Evolutionary conservation across 2,113 vertebrate species (phyloP), one percentile per base, ranked within the genome.

Genomic region (Myrmophylax atrothorax): DNA sequence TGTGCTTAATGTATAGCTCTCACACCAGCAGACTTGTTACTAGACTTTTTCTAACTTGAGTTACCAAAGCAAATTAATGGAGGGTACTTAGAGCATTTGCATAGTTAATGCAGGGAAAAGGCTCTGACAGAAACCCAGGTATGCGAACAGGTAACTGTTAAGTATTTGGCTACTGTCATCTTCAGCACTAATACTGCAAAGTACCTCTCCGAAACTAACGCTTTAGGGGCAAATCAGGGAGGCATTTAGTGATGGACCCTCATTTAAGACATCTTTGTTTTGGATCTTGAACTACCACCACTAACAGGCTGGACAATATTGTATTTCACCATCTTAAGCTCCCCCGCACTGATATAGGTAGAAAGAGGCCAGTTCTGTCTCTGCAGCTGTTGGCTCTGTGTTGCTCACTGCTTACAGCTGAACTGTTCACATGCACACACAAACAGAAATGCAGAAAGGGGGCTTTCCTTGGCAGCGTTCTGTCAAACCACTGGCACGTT

Each of bases 51-150:
- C 28, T 3, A 74, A 55, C 7, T 72, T 28, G 14, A 82, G 22
- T 37, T 74, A 73, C 13, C 50, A 84, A 60, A 56, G 52, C 37
- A 90, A 87, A 74, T 56, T 28, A 73, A 69, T 18, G 31, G 44
- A 68, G 15, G 20, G 10, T 29, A 68, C 60, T 78, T 60, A 70
- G 9, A 23, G 25, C 23, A 66, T 53, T 47, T 73, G 29, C 38
- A 70, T 0, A 0, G n/a, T 38, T 77, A 66, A 60, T 47, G 14
- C 11, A 42, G 24, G 12, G 23, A 69, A 87, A 90, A 44, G 18
- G 10, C 25, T 73, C 29, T 35, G 16, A 53, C 18, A 46, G 44
- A 53, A 83, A 85, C 26, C 0, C 0, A 69, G 2, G 3, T 15
- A 44, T 68, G 35, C 52, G n/a, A 87, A 74, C 19, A 2, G 3